Evolutionary conservation across 2,113 vertebrate species (phyloP).

Genomic region (Nibea albiflora): DNA sequence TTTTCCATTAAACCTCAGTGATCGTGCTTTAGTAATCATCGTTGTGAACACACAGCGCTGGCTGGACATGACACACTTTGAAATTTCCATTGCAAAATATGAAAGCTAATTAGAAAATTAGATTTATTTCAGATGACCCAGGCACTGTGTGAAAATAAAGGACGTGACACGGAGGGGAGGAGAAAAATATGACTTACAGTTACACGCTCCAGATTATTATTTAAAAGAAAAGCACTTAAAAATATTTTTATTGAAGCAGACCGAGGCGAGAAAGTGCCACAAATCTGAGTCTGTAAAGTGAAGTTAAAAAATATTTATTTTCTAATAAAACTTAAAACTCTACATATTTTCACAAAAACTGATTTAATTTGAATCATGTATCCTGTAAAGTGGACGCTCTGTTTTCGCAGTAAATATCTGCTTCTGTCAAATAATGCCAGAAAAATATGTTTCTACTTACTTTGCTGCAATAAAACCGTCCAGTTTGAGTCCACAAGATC

Average conservation of each 20-base stretch:
- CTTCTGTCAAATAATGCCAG: neutral
- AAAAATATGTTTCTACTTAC: neutral
- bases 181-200: neutral
- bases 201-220: neutral
- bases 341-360: neutral
- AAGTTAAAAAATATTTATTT: neutral
- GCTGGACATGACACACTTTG: neutral
- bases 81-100: neutral
- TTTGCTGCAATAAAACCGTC: neutral
- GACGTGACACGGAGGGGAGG: neutral
- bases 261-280: neutral
- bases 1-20: neutral
- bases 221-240: neutral
- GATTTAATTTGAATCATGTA: neutral
- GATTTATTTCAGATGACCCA: neutral
- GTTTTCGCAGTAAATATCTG: neutral
- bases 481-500: neutral
- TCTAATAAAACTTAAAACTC: neutral
- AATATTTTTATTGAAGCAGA: neutral
- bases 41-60: neutral
- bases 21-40: neutral
- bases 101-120: neutral
- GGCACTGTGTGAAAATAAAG: neutral
- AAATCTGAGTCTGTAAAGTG: neutral
- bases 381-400: neutral